phyloP scores from a whole-genome alignment of 1,140 invertebrate genomes.

The Cephus cinctus region DNA sequence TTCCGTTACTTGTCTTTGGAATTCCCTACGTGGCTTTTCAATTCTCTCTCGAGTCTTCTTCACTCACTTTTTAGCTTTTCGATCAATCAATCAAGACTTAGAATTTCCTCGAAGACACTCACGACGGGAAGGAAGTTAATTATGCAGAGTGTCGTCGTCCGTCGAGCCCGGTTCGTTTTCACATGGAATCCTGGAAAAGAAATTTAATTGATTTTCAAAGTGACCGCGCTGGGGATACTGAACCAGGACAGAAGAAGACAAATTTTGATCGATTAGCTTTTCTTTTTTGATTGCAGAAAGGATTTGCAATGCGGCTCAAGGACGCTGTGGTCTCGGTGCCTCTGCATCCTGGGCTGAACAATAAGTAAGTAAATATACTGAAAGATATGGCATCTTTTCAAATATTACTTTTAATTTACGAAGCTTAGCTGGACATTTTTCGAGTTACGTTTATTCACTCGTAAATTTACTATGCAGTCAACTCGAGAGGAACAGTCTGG shows the following conservation, averaged over 20 bases:
- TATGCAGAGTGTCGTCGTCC: too few species aligned
- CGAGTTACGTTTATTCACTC: slow-evolving; percentile 5
- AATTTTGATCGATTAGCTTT: slow-evolving; percentile 11
- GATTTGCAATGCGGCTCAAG: slow-evolving; percentile 50
- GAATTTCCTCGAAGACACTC: too few species aligned
- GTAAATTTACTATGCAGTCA: slow-evolving; percentile 31
- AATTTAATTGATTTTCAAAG: too few species aligned
- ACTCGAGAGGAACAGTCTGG: slow-evolving; percentile 31
- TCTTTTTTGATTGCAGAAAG: slow-evolving; percentile 35
- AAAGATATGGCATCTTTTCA: not conserved
- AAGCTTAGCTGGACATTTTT: not conserved
- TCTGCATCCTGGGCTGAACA: slow-evolving; percentile 44
- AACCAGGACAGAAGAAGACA: too few species aligned
- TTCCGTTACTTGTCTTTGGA: slow-evolving; percentile 13
- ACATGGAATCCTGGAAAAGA: too few species aligned
- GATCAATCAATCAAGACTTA: too few species aligned
- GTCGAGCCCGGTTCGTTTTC: too few species aligned
- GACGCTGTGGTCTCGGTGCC: slow-evolving; percentile 40
- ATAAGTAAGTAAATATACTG: slow-evolving; percentile 42
- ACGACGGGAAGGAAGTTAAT: too few species aligned
- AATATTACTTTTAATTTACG: not conserved
- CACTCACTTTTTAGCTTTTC: too few species aligned
- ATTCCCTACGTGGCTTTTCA: too few species aligned
- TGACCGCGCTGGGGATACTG: too few species aligned
- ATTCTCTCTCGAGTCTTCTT: too few species aligned